Evolutionary conservation across 2,113 vertebrate species (phyloP).

Genomic region (Bos javanicus): DNA sequence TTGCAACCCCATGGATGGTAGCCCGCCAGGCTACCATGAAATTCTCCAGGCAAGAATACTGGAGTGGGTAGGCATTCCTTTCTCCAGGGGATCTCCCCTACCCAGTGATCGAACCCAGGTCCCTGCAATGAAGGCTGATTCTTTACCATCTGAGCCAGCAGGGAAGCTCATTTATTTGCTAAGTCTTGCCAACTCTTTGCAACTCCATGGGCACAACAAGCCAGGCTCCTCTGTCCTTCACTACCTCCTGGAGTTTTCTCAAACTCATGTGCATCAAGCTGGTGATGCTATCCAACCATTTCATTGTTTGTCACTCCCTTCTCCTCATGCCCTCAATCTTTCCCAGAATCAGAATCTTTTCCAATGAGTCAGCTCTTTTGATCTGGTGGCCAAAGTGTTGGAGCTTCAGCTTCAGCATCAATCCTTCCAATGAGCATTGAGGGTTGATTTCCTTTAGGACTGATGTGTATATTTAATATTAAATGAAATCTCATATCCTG

Average conservation of each 20-base stretch:
- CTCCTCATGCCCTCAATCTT: not conserved
- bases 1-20: not conserved
- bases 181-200: not conserved
- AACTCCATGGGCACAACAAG: not conserved
- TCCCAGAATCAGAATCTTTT: not conserved
- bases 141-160: not conserved
- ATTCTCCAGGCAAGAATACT: not conserved
- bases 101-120: not conserved
- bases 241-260: not conserved
- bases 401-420: not conserved
- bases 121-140: not conserved
- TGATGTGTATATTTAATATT: not conserved
- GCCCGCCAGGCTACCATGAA: not conserved
- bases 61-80: not conserved
- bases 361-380: not conserved
- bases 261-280: not conserved
- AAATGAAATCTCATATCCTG: not conserved
- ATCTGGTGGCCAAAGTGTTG: not conserved
- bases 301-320: not conserved
- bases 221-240: not conserved
- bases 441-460: not conserved
- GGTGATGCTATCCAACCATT: not conserved
- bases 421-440: not conserved
- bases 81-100: not conserved
- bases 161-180: not conserved